Base-by-base conservation (phyloP, 2,888 invertebrate species). In the Camptogramma bilineatum region DNA sequence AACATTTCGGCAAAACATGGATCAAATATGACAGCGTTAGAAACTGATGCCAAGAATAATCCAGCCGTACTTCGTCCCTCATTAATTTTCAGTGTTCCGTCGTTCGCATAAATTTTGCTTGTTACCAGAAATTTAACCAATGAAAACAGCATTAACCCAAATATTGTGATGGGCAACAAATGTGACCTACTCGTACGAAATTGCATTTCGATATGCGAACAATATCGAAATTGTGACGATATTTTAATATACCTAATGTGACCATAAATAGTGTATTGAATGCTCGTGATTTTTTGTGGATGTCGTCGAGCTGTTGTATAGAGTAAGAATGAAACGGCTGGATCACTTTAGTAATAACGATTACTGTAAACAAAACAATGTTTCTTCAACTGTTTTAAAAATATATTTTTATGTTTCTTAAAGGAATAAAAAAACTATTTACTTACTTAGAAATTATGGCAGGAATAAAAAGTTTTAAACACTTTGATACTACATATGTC, bases 171-270 rank as follows among this genome's bases (percentile, higher is more conserved):
- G 51, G 64, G 73, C 70, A 73, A 76, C 71, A 73, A 73, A 73
- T 75, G 73, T 77, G 73, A 73, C 77, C 77, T 71, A 79, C 56
- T 64, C 42, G 48, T 48, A 48, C 58, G 61, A 69, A 63, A 68
- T 60, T 55, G 54, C 47, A 55, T 52, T 57, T 64, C 57, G 47
- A 61, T 64, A 28, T 52, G 52, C 57, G 42, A 53, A 59, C 54
- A 69, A 63, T 64, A 57, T 60, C 16, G 34, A 21, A n/a, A 55
- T 66, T 64, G 73, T 62, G 21, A 18, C 46, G 16, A 73, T 69
- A 73, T 76, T 80, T 81, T 81, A 82, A 82, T 83, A 82, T 77
- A 81, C 77, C 77, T 73, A 80, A 80, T 77, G 73, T 73, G 78
- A 74, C 82, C 81, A 82, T 86, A 84, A 85, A 85, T 81, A 71